A percentile compares a stretch with the other conserved stretches of the same genome.
phyloP scores from a whole-genome alignment of 2,888 invertebrate genomes.

The Pollenia griseotomentosa region DNA sequence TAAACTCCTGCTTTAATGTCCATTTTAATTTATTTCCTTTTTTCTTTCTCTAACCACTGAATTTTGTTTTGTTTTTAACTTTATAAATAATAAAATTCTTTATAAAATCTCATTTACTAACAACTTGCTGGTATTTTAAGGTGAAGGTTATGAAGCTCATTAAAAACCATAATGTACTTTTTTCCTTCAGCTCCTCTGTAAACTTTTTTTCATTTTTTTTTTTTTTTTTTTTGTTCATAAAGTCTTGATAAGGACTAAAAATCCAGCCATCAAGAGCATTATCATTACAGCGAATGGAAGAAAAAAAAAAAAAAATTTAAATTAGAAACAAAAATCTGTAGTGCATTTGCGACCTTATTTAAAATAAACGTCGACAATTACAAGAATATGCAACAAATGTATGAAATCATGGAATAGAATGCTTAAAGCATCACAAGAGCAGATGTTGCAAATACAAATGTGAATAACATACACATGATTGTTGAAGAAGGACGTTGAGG shows the following conservation, averaged over 20 bases:
- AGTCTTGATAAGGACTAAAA: conserved; percentile 35
- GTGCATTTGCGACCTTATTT: conserved; percentile 27
- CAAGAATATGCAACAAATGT: conserved; percentile 40
- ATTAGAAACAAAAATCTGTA: background rate
- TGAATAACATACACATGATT: background rate
- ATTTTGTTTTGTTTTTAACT: background rate
- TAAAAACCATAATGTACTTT: conserved; percentile 39
- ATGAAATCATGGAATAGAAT: conserved; percentile 25
- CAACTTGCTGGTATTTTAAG: conserved; percentile 43
- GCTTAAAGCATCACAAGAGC: conserved; percentile 46
- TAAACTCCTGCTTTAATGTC: background rate
- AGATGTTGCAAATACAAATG: conserved; percentile 44
- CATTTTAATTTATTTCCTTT: background rate
- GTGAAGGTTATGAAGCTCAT: conserved; percentile 70
- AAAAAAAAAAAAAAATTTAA: background rate
- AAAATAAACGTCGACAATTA: conserved; percentile 57
- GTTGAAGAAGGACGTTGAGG: background rate
- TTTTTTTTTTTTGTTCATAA: background rate
- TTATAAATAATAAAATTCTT: background rate
- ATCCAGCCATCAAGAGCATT: conserved; percentile 41
- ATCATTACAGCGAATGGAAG: conserved; percentile 38
- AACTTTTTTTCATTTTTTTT: background rate
- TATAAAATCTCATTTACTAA: background rate
- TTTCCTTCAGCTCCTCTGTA: background rate
- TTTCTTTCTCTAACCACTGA: background rate